phyloP scores from a whole-genome alignment of 2,113 vertebrate genomes.

The Leptosomus discolor region DNA sequence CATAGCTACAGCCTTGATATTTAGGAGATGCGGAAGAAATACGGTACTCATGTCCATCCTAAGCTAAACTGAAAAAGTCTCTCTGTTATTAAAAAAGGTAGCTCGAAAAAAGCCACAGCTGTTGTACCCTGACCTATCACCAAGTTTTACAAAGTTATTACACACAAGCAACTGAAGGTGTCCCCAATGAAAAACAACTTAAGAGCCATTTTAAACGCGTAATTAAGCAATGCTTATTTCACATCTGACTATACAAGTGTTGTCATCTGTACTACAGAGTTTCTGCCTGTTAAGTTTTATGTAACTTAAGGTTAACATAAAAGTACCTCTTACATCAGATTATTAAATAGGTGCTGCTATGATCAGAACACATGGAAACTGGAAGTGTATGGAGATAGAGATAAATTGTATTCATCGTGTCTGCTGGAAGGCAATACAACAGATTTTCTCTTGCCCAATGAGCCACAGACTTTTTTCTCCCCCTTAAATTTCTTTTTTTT shows the following conservation, averaged over 20 bases:
- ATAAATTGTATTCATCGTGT: not conserved
- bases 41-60: not conserved
- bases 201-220: not conserved
- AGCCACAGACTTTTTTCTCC: no score
- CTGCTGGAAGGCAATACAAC: not conserved
- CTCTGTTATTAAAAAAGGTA: not conserved
- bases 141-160: not conserved
- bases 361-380: not conserved
- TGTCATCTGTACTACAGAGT: no score
- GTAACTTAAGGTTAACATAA: not conserved
- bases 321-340: not conserved
- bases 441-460: not conserved
- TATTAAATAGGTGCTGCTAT: not conserved
- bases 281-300: not conserved
- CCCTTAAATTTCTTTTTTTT: no score
- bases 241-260: not conserved
- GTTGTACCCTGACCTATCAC: not conserved
- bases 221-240: not conserved
- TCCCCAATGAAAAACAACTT: no score
- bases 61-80: not conserved
- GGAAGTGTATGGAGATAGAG: not conserved
- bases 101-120: not conserved
- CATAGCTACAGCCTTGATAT: not conserved
- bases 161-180: not conserved
- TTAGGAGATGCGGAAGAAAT: rapidly evolving